phyloP scores from a whole-genome alignment of 2,113 vertebrate species.

The Thamnophis sirtalis region DNA sequence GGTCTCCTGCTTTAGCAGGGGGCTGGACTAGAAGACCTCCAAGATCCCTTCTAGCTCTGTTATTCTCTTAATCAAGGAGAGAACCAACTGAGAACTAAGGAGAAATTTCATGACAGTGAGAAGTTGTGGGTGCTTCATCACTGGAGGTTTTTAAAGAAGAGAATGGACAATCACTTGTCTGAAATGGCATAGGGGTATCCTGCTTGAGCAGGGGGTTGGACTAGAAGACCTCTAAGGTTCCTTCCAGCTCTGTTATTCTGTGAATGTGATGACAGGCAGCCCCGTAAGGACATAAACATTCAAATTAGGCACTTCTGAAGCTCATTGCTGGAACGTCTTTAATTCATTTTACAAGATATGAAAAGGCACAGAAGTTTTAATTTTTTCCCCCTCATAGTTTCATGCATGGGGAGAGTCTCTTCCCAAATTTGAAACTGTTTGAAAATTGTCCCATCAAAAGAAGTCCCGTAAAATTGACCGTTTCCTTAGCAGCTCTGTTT shows the following conservation, averaged over 20 bases:
- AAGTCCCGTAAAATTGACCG: not conserved
- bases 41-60: not conserved
- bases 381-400: not conserved
- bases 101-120: too few relatives aligned
- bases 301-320: constrained; percentile 57
- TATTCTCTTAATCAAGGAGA: too few relatives aligned
- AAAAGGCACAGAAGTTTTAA: constrained; percentile 41
- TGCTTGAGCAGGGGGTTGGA: too few relatives aligned
- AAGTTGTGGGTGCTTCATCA: too few relatives aligned
- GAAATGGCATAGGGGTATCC: too few relatives aligned
- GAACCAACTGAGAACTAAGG: too few relatives aligned
- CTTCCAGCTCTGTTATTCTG: not conserved
- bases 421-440: constrained; percentile 22
- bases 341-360: constrained; percentile 73
- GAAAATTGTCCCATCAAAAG: constrained; percentile 14
- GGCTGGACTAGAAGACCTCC: too few relatives aligned
- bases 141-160: too few relatives aligned
- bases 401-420: constrained; percentile 16
- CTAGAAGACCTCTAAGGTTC: too few relatives aligned
- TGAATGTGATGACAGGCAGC: not conserved
- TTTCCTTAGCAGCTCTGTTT: not conserved
- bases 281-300: not conserved
- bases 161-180: too few relatives aligned
- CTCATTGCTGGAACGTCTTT: constrained; percentile 69
- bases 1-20: not conserved